phyloP scores from a whole-genome alignment of 2,797 vertebrate genomes.

The Ficedula albicollis region DNA sequence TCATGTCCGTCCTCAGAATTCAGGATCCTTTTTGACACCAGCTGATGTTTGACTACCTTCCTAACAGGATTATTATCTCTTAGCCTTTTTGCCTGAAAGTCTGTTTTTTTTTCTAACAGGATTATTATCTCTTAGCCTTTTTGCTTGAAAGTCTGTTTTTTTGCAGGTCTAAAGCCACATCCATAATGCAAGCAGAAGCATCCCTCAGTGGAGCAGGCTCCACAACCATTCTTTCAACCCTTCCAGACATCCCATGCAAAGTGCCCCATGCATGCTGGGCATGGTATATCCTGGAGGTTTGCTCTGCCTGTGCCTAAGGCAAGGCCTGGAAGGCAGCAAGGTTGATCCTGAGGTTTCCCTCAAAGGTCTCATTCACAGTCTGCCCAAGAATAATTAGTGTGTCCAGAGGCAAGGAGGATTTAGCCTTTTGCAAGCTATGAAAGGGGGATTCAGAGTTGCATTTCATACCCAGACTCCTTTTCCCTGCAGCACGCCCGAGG shows the following conservation, averaged over 20 bases:
- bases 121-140: too few relatives aligned
- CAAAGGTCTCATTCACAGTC: neutral
- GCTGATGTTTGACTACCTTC: neutral
- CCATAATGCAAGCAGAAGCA: neutral
- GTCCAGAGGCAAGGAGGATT: neutral
- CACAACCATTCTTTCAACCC: neutral
- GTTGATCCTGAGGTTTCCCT: neutral
- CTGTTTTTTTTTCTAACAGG: neutral
- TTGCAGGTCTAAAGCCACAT: neutral
- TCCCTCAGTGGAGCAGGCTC: accelerated
- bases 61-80: neutral
- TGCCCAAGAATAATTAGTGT: accelerated
- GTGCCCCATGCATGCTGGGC: neutral
- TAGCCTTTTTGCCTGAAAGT: neutral
- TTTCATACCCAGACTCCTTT: neutral
- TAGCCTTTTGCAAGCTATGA: neutral
- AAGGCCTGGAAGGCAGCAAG: neutral
- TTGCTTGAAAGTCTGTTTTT: neutral
- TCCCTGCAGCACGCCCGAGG: neutral
- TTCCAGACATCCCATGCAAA: neutral
- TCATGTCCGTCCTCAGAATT: neutral
- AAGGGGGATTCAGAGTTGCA: neutral
- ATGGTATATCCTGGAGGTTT: neutral
- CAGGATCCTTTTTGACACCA: neutral
- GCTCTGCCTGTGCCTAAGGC: neutral